These are phyloP conservation scores for Exocentrus adspersus DNA, from an alignment of 2,888 invertebrate species.

Conservation along the genomic window DNA sequence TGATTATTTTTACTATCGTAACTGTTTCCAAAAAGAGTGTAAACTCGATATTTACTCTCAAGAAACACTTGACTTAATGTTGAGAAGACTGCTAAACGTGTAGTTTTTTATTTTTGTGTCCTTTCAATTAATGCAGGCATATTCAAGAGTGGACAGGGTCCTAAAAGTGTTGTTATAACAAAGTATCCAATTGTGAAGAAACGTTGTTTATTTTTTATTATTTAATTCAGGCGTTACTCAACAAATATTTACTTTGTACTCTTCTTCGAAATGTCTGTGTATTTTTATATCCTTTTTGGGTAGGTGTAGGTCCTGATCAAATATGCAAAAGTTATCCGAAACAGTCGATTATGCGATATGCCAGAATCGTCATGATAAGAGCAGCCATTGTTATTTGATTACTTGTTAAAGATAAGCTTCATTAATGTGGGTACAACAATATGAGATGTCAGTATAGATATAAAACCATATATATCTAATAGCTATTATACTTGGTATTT, in stretches of 20 bases:
- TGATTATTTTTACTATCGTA: no score
- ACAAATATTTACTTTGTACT: slow-evolving; percentile 19
- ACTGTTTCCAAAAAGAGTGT: no score
- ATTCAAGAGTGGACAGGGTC: slow-evolving; percentile 3
- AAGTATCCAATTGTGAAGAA: background rate
- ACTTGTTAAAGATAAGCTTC: slow-evolving; percentile 2
- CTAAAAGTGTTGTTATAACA: background rate
- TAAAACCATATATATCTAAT: no score
- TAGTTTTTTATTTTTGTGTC: background rate
- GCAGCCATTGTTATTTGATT: background rate
- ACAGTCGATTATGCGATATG: slow-evolving; percentile 5
- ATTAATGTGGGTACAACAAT: no score
- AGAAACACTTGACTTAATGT: no score
- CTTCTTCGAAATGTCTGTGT: slow-evolving; percentile 17
- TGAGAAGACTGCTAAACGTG: no score
- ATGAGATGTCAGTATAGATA: no score
- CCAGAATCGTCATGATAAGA: background rate
- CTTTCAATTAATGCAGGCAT: background rate
- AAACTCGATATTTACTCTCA: no score
- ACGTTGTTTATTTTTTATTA: slow-evolving; percentile 13
- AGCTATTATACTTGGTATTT: no score
- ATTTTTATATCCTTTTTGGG: slow-evolving; percentile 14
- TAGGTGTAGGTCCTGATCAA: slow-evolving; percentile 1
- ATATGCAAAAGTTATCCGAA: slow-evolving; percentile 1
- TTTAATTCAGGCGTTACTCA: background rate